Conservation (phyloP, 2,888 invertebrate species). For the Lapara coniferarum region DNA sequence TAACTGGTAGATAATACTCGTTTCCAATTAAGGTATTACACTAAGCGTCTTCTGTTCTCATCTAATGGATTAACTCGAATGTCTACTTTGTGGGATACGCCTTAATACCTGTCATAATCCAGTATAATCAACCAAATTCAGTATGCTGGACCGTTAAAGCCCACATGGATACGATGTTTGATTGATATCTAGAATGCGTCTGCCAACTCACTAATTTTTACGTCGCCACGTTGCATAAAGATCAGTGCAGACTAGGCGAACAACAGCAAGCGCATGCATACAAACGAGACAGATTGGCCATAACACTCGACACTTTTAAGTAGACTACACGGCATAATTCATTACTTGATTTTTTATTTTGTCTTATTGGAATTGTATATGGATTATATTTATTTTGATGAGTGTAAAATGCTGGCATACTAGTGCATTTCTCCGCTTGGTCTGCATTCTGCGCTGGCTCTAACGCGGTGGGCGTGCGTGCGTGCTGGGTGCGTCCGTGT, state of each 20-base stretch:
- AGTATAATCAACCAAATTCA: conserved; percentile 10
- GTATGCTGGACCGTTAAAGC: background rate
- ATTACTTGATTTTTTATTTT: too few relatives aligned
- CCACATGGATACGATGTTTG: conserved; percentile 3
- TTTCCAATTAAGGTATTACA: conserved; percentile 29
- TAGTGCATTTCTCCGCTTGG: too few relatives aligned
- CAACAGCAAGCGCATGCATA: too few relatives aligned
- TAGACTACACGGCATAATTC: too few relatives aligned
- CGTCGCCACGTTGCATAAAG: conserved; percentile 51
- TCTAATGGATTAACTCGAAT: conserved; percentile 30
- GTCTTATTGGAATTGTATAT: too few relatives aligned
- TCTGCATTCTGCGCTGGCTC: background rate
- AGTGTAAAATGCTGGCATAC: too few relatives aligned
- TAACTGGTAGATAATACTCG: conserved; percentile 28
- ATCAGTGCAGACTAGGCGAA: too few relatives aligned
- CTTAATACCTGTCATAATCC: conserved; percentile 30
- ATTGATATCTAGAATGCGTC: conserved; percentile 13
- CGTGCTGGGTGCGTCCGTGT: conserved; percentile 73
- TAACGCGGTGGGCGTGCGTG: conserved; percentile 58
- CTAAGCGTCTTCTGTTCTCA: conserved; percentile 22
- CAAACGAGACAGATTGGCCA: too few relatives aligned
- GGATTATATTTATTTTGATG: too few relatives aligned
- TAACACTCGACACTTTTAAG: too few relatives aligned
- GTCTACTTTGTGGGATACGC: conserved; percentile 25
- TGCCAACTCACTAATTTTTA: conserved; percentile 44